Base-by-base conservation (phyloP, 1,140 invertebrate species). In the Hormaphis cornu region DNA sequence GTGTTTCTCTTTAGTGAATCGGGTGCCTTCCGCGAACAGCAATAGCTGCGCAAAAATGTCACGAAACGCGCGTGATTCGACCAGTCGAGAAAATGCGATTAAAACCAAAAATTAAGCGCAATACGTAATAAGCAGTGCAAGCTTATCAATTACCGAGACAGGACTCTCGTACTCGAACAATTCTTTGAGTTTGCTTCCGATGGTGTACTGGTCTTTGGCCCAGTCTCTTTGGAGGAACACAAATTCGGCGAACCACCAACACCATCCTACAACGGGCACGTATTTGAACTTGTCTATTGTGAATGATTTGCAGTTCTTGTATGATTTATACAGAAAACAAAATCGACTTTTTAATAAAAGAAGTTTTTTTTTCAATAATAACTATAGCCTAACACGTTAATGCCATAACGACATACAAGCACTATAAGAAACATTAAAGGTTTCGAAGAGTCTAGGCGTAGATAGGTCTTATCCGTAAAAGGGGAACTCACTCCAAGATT, bases 231-330 rank as follows among this genome's bases (percentile, higher is more conserved):
- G 90, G 33, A 98, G 80, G 79, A 97, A 97, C 70, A 96, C 88
- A 80, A 88, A 89, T 78, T 97, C 94, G 7, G 88, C 89, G 79
- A 95, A 93, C 80, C 90, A 89, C 93, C 93, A 97, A 71, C 87
- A 86, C 93, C 94, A 98, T 54, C 95, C 95, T 72, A 97, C 84
- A 7, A 93, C 86, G n/a, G 95, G 95, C 70, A 97, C 83, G 76
- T 91, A 95, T 73, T 89, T 86, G 73, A 97, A 87, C 7, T 87
- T 86, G 78, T 95, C 91, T 81, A 97, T 98, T 8, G 91, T 91
- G 81, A 93, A 95, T 12, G 93, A 90, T 84, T 97, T 97, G 73
- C 91, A 93, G 78, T 93, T 93, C 90, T 93, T 75, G 73, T 85
- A n/a, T n/a, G n/a, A 84, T 74, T 66, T 50, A 75, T 75, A 70